Conservation (phyloP, 2,797 vertebrate species). For the Astyanax mexicanus region DNA sequence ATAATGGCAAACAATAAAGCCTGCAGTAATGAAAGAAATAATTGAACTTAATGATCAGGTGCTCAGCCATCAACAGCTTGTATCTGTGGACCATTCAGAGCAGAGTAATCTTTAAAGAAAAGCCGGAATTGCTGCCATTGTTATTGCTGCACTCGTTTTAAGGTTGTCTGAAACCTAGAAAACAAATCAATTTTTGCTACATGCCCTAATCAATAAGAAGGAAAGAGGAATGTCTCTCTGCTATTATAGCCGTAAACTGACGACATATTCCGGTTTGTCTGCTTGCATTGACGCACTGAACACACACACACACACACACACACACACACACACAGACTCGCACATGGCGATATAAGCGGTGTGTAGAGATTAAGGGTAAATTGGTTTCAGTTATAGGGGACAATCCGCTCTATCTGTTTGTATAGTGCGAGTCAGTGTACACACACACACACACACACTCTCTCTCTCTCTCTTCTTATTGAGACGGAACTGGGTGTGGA, state of each 20-base stretch:
- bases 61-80: neutral
- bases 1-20: neutral
- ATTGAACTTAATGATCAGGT: neutral
- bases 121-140: neutral
- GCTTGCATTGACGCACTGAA: slow-evolving; percentile 28
- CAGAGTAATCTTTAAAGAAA: neutral
- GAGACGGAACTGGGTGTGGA: slow-evolving; percentile 58
- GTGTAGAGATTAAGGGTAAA: slow-evolving; percentile 62
- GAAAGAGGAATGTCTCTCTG: slow-evolving; percentile 10
- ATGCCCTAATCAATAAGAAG: slow-evolving; percentile 19
- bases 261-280: neutral
- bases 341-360: slow-evolving; percentile 25
- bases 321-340: neutral
- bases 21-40: neutral
- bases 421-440: slow-evolving; percentile 57
- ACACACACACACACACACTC: neutral
- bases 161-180: slow-evolving; percentile 13
- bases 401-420: slow-evolving; percentile 70
- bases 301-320: slow-evolving; percentile 32
- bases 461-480: slow-evolving; percentile 53
- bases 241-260: neutral
- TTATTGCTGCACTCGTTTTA: neutral
- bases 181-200: neutral
- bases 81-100: neutral
- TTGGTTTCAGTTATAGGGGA: slow-evolving; percentile 66